Evolutionary conservation across 2,113 vertebrate genomes (phyloP).

Genomic region (Leptosomus discolor): DNA sequence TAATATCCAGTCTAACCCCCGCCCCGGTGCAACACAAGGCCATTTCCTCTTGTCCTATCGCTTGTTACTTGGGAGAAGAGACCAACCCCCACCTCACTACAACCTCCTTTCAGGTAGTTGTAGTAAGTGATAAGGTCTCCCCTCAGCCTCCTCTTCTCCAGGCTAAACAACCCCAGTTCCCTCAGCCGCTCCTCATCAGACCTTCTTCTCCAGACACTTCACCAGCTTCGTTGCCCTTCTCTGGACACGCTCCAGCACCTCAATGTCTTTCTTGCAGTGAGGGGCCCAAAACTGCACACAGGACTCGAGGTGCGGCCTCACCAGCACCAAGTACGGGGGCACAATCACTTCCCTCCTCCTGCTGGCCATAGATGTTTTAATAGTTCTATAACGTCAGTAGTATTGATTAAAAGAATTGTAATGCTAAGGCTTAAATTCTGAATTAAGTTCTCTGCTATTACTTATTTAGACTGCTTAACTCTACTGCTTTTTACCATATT

Average conservation of each 20-base stretch:
- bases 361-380: not conserved
- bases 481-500: not conserved
- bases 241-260: not conserved
- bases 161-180: rapidly evolving
- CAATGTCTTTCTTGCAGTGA: not conserved
- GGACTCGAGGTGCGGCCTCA: rapidly evolving
- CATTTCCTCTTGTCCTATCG: rapidly evolving
- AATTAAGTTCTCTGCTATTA: not conserved
- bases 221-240: rapidly evolving
- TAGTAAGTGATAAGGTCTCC: rapidly evolving
- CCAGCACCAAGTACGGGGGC: rapidly evolving
- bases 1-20: not conserved
- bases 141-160: not conserved
- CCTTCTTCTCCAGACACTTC: rapidly evolving
- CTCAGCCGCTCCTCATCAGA: rapidly evolving
- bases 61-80: not conserved
- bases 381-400: not conserved
- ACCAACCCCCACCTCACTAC: rapidly evolving
- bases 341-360: rapidly evolving
- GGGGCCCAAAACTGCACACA: not conserved
- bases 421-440: not conserved
- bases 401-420: not conserved
- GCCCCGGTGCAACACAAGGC: not conserved
- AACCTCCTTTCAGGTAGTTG: rapidly evolving
- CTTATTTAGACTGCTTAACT: not conserved